These are phyloP conservation scores for Sminthopsis crassicaudata DNA, from an alignment of 2,113 vertebrate species.

Conservation along the genomic window DNA sequence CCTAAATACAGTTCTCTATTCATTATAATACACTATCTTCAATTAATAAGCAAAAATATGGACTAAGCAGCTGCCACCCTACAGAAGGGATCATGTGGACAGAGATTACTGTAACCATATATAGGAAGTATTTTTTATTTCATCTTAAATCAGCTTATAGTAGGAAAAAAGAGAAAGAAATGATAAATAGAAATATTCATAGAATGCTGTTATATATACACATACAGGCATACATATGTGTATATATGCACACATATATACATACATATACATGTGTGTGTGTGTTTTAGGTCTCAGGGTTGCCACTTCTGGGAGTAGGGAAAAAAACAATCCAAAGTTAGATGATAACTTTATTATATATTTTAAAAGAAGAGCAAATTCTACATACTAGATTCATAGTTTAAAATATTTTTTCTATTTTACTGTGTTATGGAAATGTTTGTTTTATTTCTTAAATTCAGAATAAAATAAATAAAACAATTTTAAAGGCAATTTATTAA, in stretches of 20 bases:
- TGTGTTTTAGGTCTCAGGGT: too few relatives aligned
- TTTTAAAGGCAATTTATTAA: neutral
- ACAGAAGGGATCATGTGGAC: neutral
- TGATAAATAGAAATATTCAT: too few relatives aligned
- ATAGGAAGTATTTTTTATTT: neutral
- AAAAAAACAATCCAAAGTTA: neutral
- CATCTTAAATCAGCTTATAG: neutral
- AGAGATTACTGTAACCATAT: neutral
- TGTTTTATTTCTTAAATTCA: neutral
- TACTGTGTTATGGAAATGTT: neutral
- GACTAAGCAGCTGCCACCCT: neutral
- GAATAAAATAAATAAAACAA: neutral
- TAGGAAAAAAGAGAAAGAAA: neutral
- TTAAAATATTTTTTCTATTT: neutral
- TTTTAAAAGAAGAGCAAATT: too few relatives aligned
- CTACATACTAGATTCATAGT: neutral
- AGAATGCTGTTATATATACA: too few relatives aligned
- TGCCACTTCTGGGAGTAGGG: too few relatives aligned
- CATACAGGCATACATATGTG: too few relatives aligned
- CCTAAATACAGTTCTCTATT: neutral
- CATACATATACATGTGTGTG: too few relatives aligned
- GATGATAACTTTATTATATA: neutral
- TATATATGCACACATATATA: too few relatives aligned
- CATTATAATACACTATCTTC: neutral
- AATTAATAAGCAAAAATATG: neutral